Conservation (phyloP, 2,797 vertebrate species). For the Scarus forsteni region DNA sequence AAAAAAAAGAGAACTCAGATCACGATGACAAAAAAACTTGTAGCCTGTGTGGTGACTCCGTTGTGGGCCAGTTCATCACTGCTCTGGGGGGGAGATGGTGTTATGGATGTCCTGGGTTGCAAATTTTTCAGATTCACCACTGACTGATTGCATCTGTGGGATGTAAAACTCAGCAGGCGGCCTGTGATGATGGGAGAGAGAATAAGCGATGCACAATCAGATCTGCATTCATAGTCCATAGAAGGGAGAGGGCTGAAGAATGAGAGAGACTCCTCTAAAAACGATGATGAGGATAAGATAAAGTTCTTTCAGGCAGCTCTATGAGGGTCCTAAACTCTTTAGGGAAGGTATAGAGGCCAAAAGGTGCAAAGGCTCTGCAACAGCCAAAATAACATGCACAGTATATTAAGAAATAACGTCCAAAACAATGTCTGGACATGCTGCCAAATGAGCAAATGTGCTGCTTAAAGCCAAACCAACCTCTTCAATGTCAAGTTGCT, state of each 20-base stretch:
- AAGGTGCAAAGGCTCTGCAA: too few species aligned
- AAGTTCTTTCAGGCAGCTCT: background rate
- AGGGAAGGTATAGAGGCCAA: too few species aligned
- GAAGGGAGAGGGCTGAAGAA: slow-evolving; percentile 11
- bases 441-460: too few species aligned
- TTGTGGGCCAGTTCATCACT: background rate
- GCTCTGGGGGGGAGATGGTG: slow-evolving; percentile 24
- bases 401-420: too few species aligned
- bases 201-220: slow-evolving; percentile 42
- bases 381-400: too few species aligned
- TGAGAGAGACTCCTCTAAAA: slow-evolving; percentile 12
- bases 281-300: slow-evolving; percentile 16
- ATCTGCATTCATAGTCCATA: slow-evolving; percentile 37
- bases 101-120: slow-evolving; percentile 13
- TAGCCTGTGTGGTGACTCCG: slow-evolving; percentile 3
- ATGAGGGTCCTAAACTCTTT: background rate
- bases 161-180: background rate
- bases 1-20: background rate
- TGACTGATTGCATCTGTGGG: slow-evolving; percentile 40
- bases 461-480: too few species aligned
- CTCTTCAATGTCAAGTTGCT: too few species aligned
- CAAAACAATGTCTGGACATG: too few species aligned
- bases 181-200: slow-evolving; percentile 12
- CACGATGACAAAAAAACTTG: slow-evolving; percentile 12
- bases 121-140: slow-evolving; percentile 11